Evolutionary conservation across 2,113 vertebrate genomes (phyloP), one percentile per base, ranked within the genome.

Genomic region (Gallinago media): DNA sequence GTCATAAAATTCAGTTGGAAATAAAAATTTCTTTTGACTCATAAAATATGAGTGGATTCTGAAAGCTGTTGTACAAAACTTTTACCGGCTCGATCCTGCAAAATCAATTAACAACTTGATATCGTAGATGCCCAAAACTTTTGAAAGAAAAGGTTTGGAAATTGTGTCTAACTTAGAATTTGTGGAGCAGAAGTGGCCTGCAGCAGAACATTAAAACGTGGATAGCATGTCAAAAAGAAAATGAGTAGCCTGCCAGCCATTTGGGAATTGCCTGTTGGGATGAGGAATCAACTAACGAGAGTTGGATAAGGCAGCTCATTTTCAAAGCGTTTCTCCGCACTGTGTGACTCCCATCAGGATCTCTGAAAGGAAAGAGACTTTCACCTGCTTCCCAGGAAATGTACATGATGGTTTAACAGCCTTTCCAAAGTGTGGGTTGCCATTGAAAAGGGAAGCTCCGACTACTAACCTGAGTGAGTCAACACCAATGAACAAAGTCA

Each of bases 1-100:
- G 36, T 76, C 62, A 32, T 50, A 76, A 76, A 86, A 80, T 74
- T 32, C 46, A 38, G 15, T 25, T 94, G 88, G 91, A 94, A 94
- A 66, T 91, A 78, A 94, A 87, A 76, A 46, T 65, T 70, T 61
- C 3, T 67, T 79, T 42, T 68, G 65, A 44, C 50, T 92, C 46
- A 65, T 47, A 77, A 92, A 61, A 73, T 67, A 23, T 0, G 55
- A 63, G 32, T 62, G 75, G 85, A 80, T 94, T 80, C 68, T 75
- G 61, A 88, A 94, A 75, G 34, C 73, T 2, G 0, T 34, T 59
- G 17, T 63, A 50, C 44, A 56, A 62, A 76, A 50, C 1, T 0
- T 73, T 55, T 62, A 47, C 26, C 9, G 32, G 23, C 29, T 66
- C 4, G 11, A 11, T 89, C 49, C 62, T 85, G 68, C 68, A 71